Conservation (phyloP, 2,797 vertebrate genomes). For the Percopsis omiscomaycus region DNA sequence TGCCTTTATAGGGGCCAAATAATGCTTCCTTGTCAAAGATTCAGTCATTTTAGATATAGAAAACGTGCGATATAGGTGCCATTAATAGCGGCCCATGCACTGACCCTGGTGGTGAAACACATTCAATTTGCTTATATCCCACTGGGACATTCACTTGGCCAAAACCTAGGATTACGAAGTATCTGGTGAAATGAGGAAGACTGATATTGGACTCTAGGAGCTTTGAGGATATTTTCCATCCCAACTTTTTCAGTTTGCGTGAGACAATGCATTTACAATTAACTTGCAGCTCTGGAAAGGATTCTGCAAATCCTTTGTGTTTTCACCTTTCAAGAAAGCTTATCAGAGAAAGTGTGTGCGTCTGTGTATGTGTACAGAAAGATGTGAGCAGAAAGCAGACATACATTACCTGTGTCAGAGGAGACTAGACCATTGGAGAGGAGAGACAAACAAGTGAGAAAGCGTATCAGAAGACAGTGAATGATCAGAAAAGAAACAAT, state of each 20-base stretch:
- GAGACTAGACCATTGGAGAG: conserved; percentile 81
- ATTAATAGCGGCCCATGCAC: too few relatives aligned
- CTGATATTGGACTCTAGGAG: conserved; percentile 13
- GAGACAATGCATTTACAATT: conserved; percentile 10
- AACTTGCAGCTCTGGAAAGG: conserved; percentile 21
- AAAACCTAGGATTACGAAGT: conserved; percentile 11
- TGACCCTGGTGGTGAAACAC: too few relatives aligned
- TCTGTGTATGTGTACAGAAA: conserved; percentile 37
- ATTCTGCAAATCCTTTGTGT: conserved; percentile 7
- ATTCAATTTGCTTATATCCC: too few relatives aligned
- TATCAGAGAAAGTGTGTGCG: conserved; percentile 15
- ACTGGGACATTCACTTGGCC: conserved; percentile 37
- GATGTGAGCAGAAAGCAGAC: conserved; percentile 59
- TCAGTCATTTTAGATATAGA: too few relatives aligned
- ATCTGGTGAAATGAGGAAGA: conserved; percentile 19
- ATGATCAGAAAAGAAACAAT: too few relatives aligned
- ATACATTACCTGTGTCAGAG: conserved; percentile 87
- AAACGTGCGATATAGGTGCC: too few relatives aligned
- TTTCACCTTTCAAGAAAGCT: conserved; percentile 11
- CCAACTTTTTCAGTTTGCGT: conserved; percentile 13
- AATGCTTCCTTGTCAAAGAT: too few relatives aligned
- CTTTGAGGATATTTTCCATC: conserved; percentile 12
- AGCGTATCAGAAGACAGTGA: conserved; percentile 66
- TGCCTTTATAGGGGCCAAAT: too few relatives aligned
- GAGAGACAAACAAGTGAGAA: conserved; percentile 76